Base-by-base conservation (phyloP, 2,888 invertebrate genomes). In the Autographa pulchrina region DNA sequence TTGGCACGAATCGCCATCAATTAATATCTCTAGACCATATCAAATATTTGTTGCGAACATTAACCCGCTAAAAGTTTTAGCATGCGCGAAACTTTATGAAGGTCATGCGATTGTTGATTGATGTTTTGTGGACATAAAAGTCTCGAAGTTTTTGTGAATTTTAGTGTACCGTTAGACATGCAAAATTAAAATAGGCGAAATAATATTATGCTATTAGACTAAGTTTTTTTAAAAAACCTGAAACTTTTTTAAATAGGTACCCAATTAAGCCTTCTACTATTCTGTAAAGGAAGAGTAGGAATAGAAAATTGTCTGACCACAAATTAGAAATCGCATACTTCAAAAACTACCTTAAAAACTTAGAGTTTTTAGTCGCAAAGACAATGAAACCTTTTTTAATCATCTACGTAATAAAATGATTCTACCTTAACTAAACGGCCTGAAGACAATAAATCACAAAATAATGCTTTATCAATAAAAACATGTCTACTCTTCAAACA, bases 401-500 rank as follows among this genome's bases (percentile, higher is more conserved):
- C n/a, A 48, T 48, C 16, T 7, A 48, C n/a, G n/a, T 43, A 4
- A 43, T 48, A 48, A 48, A 48, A 48, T 48, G 16, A 43, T 43
- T 16, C 48, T 48, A 48, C 48, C 48, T 48, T 1, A 48, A 7
- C 7, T n/a, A n/a, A 7, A 18, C n/a, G 11, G 14, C 20, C 13
- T 67, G 25, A 9, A 18, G 25, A 58, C 31, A 61, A 25, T 52
- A 67, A 66, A 78, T 65, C 54, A 16, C 20, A 69, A 58, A 52
- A 18, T 69, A 7, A 41, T 56, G 61, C 56, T n/a, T n/a, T n/a
- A 72, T 38, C 32, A 31, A 66, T 41, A 82, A 81, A 75, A 81
- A 81, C 69, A 20, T 31, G 75, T 78, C 73, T 74, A 62, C 54
- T 38, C 14, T 72, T 52, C 32, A 67, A n/a, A 66, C 41, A 72